Percentiles rank a stretch among this genome's conserved stretches.
Conservation (phyloP, 2,113 vertebrate genomes). For the Pterocles gutturalis region DNA sequence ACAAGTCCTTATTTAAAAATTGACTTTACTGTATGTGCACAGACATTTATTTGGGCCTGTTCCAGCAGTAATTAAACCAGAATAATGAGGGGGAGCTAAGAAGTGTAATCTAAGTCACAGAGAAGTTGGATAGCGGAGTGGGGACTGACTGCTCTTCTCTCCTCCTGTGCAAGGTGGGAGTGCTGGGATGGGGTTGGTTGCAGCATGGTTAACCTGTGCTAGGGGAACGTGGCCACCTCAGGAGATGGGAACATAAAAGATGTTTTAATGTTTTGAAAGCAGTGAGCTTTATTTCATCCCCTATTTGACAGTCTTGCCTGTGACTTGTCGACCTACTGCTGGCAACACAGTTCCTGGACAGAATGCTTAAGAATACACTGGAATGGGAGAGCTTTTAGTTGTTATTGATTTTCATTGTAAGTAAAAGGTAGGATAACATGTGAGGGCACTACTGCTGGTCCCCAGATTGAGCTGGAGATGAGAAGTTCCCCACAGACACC, state of each 20-base stretch:
- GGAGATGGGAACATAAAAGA: neutral
- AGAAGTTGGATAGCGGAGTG: neutral
- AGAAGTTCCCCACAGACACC: neutral
- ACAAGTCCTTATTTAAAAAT: neutral
- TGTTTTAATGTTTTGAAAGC: neutral
- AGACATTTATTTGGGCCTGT: neutral
- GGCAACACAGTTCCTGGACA: neutral
- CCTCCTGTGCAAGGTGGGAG: neutral
- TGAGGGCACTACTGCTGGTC: neutral
- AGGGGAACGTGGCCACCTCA: neutral
- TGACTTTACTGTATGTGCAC: neutral
- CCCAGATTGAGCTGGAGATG: neutral
- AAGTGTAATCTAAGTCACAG: neutral
- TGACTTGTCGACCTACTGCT: neutral
- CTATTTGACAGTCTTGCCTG: neutral
- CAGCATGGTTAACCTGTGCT: neutral
- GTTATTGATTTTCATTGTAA: neutral
- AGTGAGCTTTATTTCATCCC: neutral
- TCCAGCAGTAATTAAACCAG: neutral
- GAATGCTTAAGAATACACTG: neutral
- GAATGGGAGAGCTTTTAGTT: neutral
- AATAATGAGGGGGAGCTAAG: neutral
- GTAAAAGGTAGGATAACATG: neutral
- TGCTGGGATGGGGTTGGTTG: rapidly evolving
- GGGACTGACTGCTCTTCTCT: neutral